Base-by-base conservation (phyloP, 2,888 invertebrate species). In the Lottia gigantea region DNA sequence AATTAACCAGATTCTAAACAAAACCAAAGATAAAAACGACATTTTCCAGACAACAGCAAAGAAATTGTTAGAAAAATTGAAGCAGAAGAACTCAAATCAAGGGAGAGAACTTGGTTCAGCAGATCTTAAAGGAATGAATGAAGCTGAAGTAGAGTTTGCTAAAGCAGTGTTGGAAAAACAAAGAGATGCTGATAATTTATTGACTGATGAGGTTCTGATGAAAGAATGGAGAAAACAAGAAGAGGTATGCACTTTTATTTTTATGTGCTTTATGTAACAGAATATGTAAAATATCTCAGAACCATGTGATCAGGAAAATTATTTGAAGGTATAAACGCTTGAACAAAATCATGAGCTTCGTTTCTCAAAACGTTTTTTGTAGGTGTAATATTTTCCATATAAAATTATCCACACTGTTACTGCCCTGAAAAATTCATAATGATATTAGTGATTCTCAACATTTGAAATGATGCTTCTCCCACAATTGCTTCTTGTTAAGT, bases 131-230 rank as follows among this genome's bases (percentile, higher is more conserved):
- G 73, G 74, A 11, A 72, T 85, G 72, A 73, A 76, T 7, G 78
- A 80, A 11, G 80, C 82, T 23, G 86, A 85, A 64, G 78, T 80
- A 62, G 70, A 78, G 62, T 70, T 73, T 61, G 65, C 82, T 62
- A 62, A 77, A 66, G 77, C 77, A 25, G 80, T 80, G 0, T 67
- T 78, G 65, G 78, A 82, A 19, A 70, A 74, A 12, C 82, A 83
- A 76, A 76, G 72, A 25, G 82, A 84, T 65, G 83, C 86, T 31
- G 86, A 87, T 71, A 73, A 83, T 46, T 66, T 75, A 40, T 71
- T 76, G 67, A 85, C 84, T 63, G 85, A 87, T 25, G 76, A 78
- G 49, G 78, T 83, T 12, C 72, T 86, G 2, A 61, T 86, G 31
- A 80, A 78, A 62, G 81, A 80, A 4, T 74, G 83, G 66, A 79